Base-by-base conservation (phyloP, 2,888 invertebrate species). In the Pomacea canaliculata region DNA sequence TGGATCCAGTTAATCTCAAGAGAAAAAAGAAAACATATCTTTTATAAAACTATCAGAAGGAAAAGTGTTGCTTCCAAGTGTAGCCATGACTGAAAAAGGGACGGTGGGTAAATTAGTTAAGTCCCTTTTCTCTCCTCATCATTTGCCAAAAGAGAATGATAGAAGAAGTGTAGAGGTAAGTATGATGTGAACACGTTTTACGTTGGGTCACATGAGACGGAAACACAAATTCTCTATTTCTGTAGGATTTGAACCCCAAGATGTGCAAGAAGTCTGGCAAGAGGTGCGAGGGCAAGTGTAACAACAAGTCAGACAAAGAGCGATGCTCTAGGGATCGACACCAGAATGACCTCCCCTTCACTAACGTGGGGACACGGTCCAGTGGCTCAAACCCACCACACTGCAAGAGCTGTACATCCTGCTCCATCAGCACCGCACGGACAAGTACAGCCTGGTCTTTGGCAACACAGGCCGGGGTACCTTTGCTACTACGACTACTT, bases 391-490 rank as follows among this genome's bases (percentile, higher is more conserved):
- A 62, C 86, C 88, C 1, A 82, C 83, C 46, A 80, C 79, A 13
- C 78, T 84, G 48, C 60, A 79, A 10, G 83, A 86, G 12, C 79
- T 88, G 51, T 76, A 81, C 59, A 68, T 76, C 16, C 67, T 85
- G 18, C 72, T 88, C 27, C 71, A 78, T 12, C 81, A 84, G 62
- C 77, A 81, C 67, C 78, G 77, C 10, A 80, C 79, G 10, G 81
- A 81, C 62, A 84, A 79, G 48, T 79, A 83, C 70, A 80, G 93
- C 83, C 87, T 95, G 0, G 93, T 95, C 7, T 94, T 94, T 46
- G 95, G 95, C 48, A 95, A 95, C 86, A 95, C 95, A 1, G 95
- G 94, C 8, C 93, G 93, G 90, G 95, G 96, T 78, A 49, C 71
- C 18, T 1, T 0, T 16, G 51, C 10, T 56, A 56, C 51, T 56